phyloP scores from a whole-genome alignment of 1,140 invertebrate genomes.

The Lepidurus couesii region DNA sequence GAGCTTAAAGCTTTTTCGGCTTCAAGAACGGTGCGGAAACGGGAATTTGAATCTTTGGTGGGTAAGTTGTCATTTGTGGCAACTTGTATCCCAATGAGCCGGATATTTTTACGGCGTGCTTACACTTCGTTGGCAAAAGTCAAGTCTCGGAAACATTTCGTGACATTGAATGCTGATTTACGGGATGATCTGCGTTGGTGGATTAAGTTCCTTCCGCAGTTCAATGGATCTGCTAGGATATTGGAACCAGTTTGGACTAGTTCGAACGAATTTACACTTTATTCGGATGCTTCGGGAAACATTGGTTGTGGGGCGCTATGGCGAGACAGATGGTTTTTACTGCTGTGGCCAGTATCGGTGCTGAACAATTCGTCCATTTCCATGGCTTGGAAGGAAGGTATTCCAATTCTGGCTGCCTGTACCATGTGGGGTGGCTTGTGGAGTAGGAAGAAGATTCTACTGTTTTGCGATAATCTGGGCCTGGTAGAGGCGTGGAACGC shows the following conservation, averaged over 20 bases:
- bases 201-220: neutral
- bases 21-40: neutral
- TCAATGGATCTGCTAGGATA: neutral
- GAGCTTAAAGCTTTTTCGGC: neutral
- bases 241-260: neutral
- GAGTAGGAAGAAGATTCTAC: neutral
- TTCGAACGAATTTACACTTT: neutral
- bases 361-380: neutral
- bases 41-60: neutral
- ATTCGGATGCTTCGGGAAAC: neutral
- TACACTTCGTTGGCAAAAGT: neutral
- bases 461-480: neutral
- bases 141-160: neutral
- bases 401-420: conserved; percentile 18
- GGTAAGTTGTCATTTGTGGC: neutral
- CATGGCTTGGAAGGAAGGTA: conserved; percentile 9
- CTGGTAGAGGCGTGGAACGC: neutral
- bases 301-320: neutral
- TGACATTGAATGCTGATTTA: neutral
- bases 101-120: neutral
- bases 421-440: neutral
- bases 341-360: neutral
- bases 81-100: neutral
- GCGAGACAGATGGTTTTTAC: neutral
- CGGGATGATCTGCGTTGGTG: neutral